These are phyloP conservation scores for Sebastes flavidus DNA, from an alignment of 2,797 vertebrate species.

Conservation along the genomic window DNA sequence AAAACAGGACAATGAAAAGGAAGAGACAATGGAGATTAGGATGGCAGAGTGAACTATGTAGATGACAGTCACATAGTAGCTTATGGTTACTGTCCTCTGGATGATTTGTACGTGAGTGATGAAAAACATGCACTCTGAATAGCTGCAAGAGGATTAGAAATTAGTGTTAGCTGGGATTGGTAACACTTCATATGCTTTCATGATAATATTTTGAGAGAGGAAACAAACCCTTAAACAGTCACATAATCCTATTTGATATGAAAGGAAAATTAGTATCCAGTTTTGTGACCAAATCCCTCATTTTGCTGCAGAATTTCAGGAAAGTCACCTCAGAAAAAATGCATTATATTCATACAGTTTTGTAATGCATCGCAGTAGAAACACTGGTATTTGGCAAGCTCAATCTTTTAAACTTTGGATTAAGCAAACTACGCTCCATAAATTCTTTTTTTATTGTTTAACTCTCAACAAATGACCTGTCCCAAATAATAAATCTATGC, in stretches of 20 bases:
- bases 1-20: conserved; percentile 62
- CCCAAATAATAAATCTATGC: conserved; percentile 47
- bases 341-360: conserved; percentile 49
- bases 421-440: conserved; percentile 33
- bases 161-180: conserved; percentile 4
- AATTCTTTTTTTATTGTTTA: conserved; percentile 33
- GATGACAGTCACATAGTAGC: conserved; percentile 47
- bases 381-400: conserved; percentile 68
- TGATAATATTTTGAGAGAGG: neutral
- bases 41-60: conserved; percentile 42
- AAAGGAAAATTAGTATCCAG: conserved; percentile 28
- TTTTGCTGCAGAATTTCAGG: conserved; percentile 36
- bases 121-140: conserved; percentile 23
- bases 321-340: conserved; percentile 48
- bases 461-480: conserved; percentile 26
- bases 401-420: conserved; percentile 65
- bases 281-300: conserved; percentile 43
- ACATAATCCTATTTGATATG: neutral
- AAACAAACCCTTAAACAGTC: conserved; percentile 22
- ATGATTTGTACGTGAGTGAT: conserved; percentile 31
- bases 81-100: conserved; percentile 60
- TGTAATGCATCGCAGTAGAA: conserved; percentile 40
- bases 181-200: conserved; percentile 22
- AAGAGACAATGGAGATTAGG: conserved; percentile 56
- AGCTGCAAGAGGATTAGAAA: conserved; percentile 40